Conservation (phyloP, 2,113 vertebrate genomes). For the Heterochromis multidens region DNA sequence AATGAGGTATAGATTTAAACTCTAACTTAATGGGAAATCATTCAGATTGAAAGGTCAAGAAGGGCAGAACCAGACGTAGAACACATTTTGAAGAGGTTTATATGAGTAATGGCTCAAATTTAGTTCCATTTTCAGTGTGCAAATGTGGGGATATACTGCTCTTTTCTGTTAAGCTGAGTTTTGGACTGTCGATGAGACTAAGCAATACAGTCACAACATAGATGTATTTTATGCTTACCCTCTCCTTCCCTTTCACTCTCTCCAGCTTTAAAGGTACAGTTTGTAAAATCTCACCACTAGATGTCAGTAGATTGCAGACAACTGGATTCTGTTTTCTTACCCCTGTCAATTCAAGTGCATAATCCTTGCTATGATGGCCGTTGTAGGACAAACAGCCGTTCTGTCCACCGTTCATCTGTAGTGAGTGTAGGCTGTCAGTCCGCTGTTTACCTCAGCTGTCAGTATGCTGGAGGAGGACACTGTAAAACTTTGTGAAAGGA, state of each 20-base stretch:
- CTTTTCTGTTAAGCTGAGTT: too few relatives aligned
- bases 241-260: background rate
- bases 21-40: background rate
- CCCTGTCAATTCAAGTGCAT: background rate
- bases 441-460: background rate
- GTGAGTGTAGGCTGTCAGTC: background rate
- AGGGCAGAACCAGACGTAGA: background rate
- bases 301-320: fast-evolving
- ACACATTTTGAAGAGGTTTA: background rate
- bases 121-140: background rate
- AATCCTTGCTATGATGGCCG: background rate
- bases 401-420: background rate
- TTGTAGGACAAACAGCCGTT: background rate
- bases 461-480: background rate
- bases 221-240: background rate
- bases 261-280: background rate
- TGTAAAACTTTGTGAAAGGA: background rate
- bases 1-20: background rate
- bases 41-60: background rate
- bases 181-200: background rate
- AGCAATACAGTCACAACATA: background rate
- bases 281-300: background rate
- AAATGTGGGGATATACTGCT: too few relatives aligned
- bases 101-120: background rate
- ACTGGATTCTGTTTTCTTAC: background rate